These are phyloP conservation scores for Temnothorax curvispinosus DNA, from an alignment of 1,140 invertebrate species.

Conservation along the genomic window DNA sequence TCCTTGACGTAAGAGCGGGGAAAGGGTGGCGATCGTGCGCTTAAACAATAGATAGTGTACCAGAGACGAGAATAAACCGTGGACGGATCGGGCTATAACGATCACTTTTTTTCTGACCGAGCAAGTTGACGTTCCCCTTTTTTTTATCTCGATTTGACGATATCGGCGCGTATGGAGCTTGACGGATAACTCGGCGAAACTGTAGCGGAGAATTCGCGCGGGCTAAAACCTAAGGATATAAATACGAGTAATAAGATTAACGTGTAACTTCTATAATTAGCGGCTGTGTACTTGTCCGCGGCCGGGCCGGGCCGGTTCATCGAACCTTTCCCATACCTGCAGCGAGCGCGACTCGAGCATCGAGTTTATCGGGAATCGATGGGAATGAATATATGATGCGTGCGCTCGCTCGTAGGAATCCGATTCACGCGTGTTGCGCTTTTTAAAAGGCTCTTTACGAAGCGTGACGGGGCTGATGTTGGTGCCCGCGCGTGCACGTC, in stretches of 20 bases:
- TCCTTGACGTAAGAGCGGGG: too few relatives aligned
- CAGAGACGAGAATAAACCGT: too few relatives aligned
- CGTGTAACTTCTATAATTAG: neutral
- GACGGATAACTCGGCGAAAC: too few relatives aligned
- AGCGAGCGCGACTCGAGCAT: neutral
- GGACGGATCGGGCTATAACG: too few relatives aligned
- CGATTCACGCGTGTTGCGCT: constrained; percentile 16
- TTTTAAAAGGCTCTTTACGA: constrained; percentile 1
- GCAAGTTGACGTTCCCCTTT: too few relatives aligned
- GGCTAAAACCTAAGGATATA: neutral
- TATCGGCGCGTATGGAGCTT: too few relatives aligned
- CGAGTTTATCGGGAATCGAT: constrained; percentile 26
- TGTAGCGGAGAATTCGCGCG: too few relatives aligned
- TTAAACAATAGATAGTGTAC: too few relatives aligned
- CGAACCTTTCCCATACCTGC: constrained; percentile 1
- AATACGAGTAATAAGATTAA: neutral
- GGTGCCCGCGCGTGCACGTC: neutral
- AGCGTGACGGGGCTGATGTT: neutral
- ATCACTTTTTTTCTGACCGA: too few relatives aligned
- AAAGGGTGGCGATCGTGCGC: too few relatives aligned
- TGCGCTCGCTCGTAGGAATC: neutral
- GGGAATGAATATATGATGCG: neutral
- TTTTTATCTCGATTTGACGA: too few relatives aligned
- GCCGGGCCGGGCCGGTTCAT: neutral
- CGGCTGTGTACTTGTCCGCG: neutral